A percentile compares a stretch with the other conserved stretches of the same genome.
These are phyloP conservation scores for Lordiphosa clarofinis DNA, from an alignment of 1,140 invertebrate genomes.

Conservation along the genomic window DNA sequence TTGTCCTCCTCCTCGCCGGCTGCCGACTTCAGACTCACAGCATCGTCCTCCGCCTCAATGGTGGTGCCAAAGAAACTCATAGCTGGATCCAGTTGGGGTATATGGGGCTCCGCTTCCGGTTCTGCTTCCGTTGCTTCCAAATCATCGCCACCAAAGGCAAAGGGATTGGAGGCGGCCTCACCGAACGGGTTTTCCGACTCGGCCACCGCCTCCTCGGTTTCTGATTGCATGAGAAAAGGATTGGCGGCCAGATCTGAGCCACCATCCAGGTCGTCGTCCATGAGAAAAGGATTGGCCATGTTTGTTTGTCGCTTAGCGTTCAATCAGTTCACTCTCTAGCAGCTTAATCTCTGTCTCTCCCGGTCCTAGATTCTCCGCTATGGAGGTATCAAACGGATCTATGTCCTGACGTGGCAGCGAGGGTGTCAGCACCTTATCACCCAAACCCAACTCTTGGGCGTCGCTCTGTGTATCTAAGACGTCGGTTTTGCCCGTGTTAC, in stretches of 20 bases:
- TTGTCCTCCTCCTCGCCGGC: conserved; percentile 69
- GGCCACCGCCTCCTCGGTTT: conserved; percentile 16
- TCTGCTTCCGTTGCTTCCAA: conserved; percentile 46
- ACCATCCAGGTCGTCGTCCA: conserved; percentile 83
- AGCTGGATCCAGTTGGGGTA: conserved; percentile 56
- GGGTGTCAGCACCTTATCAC: conserved; percentile 75
- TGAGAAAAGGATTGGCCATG: conserved; percentile 90
- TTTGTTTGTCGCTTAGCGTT: conserved; percentile 63
- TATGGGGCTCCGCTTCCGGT: conserved; percentile 26
- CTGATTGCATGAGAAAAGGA: conserved; percentile 80
- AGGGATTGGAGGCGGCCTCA: conserved; percentile 81
- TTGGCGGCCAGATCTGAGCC: conserved; percentile 82
- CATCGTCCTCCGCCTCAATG: conserved; percentile 70
- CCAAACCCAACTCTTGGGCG: conserved; percentile 76
- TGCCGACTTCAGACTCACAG: conserved; percentile 62
- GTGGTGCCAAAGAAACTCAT: conserved; percentile 72
- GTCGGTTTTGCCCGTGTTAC: conserved; percentile 44
- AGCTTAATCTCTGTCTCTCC: conserved; percentile 89
- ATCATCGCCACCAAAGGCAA: conserved; percentile 81
- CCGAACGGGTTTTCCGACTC: conserved; percentile 71
- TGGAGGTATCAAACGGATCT: conserved; percentile 91
- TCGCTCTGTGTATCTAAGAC: conserved; percentile 77
- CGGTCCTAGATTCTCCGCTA: conserved; percentile 86
- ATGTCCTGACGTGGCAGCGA: conserved; percentile 78
- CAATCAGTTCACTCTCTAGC: conserved; percentile 86